Conservation (phyloP, 2,797 vertebrate species). For the Valencia hispanica region DNA sequence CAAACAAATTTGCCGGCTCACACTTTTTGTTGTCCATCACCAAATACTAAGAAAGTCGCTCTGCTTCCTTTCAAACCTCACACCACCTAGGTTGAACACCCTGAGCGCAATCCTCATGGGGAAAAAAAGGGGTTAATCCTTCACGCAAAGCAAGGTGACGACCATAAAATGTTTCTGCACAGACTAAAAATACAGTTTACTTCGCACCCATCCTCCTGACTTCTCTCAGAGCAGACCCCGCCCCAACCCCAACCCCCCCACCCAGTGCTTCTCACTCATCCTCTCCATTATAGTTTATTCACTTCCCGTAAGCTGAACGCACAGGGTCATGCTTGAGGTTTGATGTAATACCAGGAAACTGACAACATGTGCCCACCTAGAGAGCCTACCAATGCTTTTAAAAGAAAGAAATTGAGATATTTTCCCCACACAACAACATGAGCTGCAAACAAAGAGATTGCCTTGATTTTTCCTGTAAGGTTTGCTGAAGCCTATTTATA, state of each 20-base stretch:
- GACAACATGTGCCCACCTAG: slow-evolving; percentile 42
- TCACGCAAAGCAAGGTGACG: background rate
- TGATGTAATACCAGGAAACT: slow-evolving; percentile 61
- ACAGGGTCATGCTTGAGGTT: slow-evolving; percentile 57
- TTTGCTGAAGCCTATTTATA: background rate
- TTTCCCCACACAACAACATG: background rate
- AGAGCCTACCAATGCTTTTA: background rate
- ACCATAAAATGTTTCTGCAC: background rate
- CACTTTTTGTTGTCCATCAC: background rate
- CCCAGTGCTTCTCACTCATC: slow-evolving; percentile 40
- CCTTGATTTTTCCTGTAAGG: background rate
- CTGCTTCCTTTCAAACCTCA: background rate
- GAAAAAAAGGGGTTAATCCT: background rate
- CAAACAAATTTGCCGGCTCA: background rate
- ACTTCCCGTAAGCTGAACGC: slow-evolving; percentile 73
- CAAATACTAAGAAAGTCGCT: background rate
- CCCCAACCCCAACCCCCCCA: background rate
- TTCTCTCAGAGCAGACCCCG: slow-evolving; percentile 16
- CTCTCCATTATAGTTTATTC: slow-evolving; percentile 55
- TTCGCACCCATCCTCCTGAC: slow-evolving; percentile 2
- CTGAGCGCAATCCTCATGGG: background rate
- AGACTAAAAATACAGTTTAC: slow-evolving; percentile 9
- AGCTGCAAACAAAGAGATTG: background rate
- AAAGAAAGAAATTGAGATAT: slow-evolving; percentile 4
- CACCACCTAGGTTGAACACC: background rate